Base-by-base conservation (phyloP, 1,140 invertebrate genomes). In the Penaeus japonicus region DNA sequence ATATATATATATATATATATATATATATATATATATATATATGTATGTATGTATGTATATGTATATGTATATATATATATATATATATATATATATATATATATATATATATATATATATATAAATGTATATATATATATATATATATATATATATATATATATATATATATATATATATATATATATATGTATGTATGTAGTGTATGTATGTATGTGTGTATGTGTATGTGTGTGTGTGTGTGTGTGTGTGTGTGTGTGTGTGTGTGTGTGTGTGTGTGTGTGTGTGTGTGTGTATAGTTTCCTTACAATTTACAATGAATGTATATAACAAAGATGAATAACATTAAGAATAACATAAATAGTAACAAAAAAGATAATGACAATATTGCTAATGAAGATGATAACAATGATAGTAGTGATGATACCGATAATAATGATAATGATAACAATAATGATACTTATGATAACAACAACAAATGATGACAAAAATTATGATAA, bases 71-170 rank as follows among this genome's bases (percentile, higher is more conserved):
- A 65, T 27, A 65, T 27, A 65, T 27, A 65, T 27, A 65, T 27
- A 65, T 27, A 65, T 27, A 65, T 27, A 65, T 65, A 65, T 65
- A 65, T 65, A 65, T 65, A 65, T 65, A 65, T 65, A 65, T 65
- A 65, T 65, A 65, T 65, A 65, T 65, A 65, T 65, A 65, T 65
- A 65, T 65, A 65, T 65, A 65, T 65, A 65, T 65, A 65, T 65
- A 65, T 65, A 65, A 15, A 65, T 65, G 20, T 65, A 65, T 65
- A 65, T 65, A 65, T 65, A 65, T 15, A 18, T 65, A 65, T 10
- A 65, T 65, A 7, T 0, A 10, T 7, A 0, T 65, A 0, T 18
- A 7, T 1, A 24, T n/a, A n/a, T n/a, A n/a, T n/a, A n/a, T n/a
- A n/a, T n/a, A n/a, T n/a, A n/a, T n/a, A n/a, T n/a, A n/a, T n/a